Percentiles rank a stretch among this genome's conserved stretches.
phyloP scores from a whole-genome alignment of 1,140 invertebrate genomes.

The Brachionus rotundiformis region DNA sequence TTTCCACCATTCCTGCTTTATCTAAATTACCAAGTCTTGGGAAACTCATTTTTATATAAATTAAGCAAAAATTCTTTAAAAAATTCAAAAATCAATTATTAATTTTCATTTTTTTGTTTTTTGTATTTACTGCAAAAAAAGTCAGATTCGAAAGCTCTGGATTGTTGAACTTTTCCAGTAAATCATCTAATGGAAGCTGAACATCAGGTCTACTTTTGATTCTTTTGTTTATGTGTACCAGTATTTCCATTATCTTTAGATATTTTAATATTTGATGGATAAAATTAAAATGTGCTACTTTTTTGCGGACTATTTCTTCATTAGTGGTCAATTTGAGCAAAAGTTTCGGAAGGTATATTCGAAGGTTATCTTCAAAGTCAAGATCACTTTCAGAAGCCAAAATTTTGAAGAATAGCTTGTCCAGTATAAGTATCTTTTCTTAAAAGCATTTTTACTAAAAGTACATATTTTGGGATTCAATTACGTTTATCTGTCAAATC shows the following conservation, averaged over 20 bases:
- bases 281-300: constrained; percentile 66
- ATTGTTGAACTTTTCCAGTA: constrained; percentile 79
- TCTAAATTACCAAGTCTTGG: constrained; percentile 75
- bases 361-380: constrained; percentile 77
- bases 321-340: constrained; percentile 81
- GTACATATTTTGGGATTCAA: background rate
- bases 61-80: constrained; percentile 85
- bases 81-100: constrained; percentile 54
- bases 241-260: constrained; percentile 81
- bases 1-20: constrained; percentile 75
- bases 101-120: constrained; percentile 42
- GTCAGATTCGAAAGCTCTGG: constrained; percentile 74
- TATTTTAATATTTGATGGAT: background rate
- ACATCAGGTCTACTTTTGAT: constrained; percentile 80
- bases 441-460: background rate
- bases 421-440: constrained; percentile 69
- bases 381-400: constrained; percentile 84
- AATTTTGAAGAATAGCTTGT: constrained; percentile 82
- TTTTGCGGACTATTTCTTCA: constrained; percentile 79
- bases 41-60: constrained; percentile 88
- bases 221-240: constrained; percentile 86
- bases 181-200: constrained; percentile 80
- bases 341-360: constrained; percentile 83
- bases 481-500: constrained; percentile 47
- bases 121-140: constrained; percentile 46